A percentile compares a stretch with the other conserved stretches of the same genome.
phyloP scores from a whole-genome alignment of 1,140 invertebrate genomes.

The Agrypnia vestita region DNA sequence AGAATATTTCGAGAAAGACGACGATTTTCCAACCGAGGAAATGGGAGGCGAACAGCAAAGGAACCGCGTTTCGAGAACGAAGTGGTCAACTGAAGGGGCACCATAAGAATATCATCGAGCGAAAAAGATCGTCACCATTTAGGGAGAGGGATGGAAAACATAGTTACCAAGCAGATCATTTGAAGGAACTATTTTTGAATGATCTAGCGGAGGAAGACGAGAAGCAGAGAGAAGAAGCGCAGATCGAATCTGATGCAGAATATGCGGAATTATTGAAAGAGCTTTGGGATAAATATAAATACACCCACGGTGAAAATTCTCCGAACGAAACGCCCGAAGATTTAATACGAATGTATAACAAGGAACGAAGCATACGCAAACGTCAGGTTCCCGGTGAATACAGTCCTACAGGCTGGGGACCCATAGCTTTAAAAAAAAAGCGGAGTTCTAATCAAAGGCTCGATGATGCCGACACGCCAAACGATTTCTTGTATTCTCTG shows the following conservation, averaged over 20 bases:
- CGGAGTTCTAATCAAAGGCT: conserved; percentile 67
- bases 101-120: conserved; percentile 41
- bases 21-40: conserved; percentile 52
- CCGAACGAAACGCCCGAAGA: conserved; percentile 65
- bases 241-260: conserved; percentile 69
- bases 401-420: conserved; percentile 64
- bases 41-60: conserved; percentile 41
- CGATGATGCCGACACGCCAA: conserved; percentile 61
- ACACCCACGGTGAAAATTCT: conserved; percentile 63
- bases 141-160: conserved; percentile 68
- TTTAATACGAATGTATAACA: conserved; percentile 68
- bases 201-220: conserved; percentile 70
- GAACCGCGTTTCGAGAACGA: conserved; percentile 54
- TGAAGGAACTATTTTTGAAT: conserved; percentile 74
- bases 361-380: conserved; percentile 69
- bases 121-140: conserved; percentile 69
- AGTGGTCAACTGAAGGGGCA: conserved; percentile 38
- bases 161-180: conserved; percentile 72
- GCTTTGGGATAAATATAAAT: conserved; percentile 76
- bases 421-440: conserved; percentile 71
- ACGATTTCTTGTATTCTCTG: conserved; percentile 58
- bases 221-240: conserved; percentile 62
- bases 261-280: conserved; percentile 74
- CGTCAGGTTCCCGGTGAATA: conserved; percentile 58
- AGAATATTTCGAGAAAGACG: conserved; percentile 51